These are phyloP conservation scores for Kryptolebias marmoratus DNA, from an alignment of 2,113 vertebrate species.

Conservation along the genomic window DNA sequence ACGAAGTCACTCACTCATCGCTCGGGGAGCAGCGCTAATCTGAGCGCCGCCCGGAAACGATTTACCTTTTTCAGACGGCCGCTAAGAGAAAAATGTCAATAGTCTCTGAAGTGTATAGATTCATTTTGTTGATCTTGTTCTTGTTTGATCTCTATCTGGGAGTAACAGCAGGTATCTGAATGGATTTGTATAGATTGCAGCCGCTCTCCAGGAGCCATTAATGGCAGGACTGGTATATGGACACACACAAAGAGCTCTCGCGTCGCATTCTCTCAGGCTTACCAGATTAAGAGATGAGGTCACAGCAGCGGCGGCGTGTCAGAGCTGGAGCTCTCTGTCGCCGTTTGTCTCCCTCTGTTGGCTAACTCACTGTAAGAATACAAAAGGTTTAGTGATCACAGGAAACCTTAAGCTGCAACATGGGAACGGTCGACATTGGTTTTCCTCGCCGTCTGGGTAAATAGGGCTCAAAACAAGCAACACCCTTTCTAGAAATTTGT, in stretches of 20 bases:
- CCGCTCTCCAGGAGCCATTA: conserved; percentile 3
- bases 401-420: background rate
- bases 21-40: background rate
- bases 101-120: conserved; percentile 31
- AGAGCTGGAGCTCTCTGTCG: conserved; percentile 16
- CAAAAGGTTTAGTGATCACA: conserved; percentile 17
- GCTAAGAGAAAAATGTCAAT: conserved; percentile 6
- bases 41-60: background rate
- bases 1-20: conserved; percentile 10
- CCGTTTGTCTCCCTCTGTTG: conserved; percentile 74
- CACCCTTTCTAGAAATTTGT: too few species aligned
- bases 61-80: conserved; percentile 14
- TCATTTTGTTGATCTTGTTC: conserved; percentile 1
- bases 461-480: too few species aligned
- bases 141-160: conserved; percentile 40
- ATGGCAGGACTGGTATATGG: background rate
- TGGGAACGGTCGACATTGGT: too few species aligned
- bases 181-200: conserved; percentile 16
- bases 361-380: conserved; percentile 36
- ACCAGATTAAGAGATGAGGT: conserved; percentile 23
- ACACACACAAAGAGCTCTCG: background rate
- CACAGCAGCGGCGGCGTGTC: conserved; percentile 12
- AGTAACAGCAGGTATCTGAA: conserved; percentile 22
- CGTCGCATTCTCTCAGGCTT: background rate
- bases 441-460: too few species aligned